Percentiles rank a stretch among this genome's conserved stretches.
These are phyloP conservation scores for Patella pellucida DNA, from an alignment of 2,888 invertebrate species.

Conservation along the genomic window DNA sequence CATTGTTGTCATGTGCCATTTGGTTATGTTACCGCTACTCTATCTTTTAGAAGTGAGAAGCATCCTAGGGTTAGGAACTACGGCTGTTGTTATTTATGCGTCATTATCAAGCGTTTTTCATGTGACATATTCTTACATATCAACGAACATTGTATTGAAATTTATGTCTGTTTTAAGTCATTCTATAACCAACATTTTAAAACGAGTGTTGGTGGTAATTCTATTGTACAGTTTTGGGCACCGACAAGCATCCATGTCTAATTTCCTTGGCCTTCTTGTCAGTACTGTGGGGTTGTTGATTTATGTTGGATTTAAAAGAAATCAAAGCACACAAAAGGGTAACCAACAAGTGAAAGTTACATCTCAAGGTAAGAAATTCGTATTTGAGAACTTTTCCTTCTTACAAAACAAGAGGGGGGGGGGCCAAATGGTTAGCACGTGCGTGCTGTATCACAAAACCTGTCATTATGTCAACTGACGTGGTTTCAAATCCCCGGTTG, in stretches of 20 bases:
- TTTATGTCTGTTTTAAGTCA: conserved; percentile 43
- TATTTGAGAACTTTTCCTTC: too few relatives aligned
- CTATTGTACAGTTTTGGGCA: conserved; percentile 35
- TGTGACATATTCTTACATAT: conserved; percentile 43
- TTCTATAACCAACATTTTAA: conserved; percentile 42
- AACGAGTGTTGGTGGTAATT: conserved; percentile 41
- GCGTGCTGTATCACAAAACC: too few relatives aligned
- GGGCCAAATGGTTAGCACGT: too few relatives aligned
- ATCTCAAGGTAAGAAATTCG: background rate
- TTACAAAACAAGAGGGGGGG: too few relatives aligned
- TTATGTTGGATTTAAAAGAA: background rate
- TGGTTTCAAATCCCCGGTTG: too few relatives aligned
- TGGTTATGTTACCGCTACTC: background rate
- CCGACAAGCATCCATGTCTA: conserved; percentile 25
- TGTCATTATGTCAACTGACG: too few relatives aligned
- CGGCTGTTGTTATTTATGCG: background rate
- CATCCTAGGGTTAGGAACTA: background rate
- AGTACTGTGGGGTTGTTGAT: conserved; percentile 10
- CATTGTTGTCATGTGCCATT: background rate
- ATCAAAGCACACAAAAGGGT: too few relatives aligned
- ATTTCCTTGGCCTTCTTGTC: conserved; percentile 29
- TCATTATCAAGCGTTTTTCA: conserved; percentile 37
- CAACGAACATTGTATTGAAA: conserved; percentile 35
- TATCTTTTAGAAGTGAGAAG: background rate
- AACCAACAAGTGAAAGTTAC: background rate